Conservation (phyloP, 2,113 vertebrate genomes). For the Takifugu bimaculatus region DNA sequence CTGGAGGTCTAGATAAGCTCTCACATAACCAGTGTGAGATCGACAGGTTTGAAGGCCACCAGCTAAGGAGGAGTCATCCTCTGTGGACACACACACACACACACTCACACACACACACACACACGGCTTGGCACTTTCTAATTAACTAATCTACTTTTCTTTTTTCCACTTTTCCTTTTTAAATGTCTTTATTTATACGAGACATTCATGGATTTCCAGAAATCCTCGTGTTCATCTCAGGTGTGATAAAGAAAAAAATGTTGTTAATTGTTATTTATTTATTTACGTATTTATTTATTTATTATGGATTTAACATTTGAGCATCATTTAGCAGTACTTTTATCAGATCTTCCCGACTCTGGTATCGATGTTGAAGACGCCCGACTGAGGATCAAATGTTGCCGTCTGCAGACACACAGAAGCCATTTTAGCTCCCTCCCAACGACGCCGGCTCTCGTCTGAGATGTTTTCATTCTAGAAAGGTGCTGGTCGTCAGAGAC, state of each 20-base stretch:
- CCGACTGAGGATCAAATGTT: too few species aligned
- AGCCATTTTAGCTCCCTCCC: constrained; percentile 12
- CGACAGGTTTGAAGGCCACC: constrained; percentile 37
- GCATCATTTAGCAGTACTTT: too few species aligned
- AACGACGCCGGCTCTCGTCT: constrained; percentile 20
- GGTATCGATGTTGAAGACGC: too few species aligned
- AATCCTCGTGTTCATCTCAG: too few species aligned
- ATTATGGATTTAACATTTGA: too few species aligned
- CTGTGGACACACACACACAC: constrained; percentile 7
- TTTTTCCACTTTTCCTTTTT: not conserved
- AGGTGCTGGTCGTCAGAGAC: constrained; percentile 37
- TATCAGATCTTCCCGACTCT: too few species aligned
- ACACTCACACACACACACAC: constrained; percentile 1
- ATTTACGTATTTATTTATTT: too few species aligned
- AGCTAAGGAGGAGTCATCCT: constrained; percentile 35
- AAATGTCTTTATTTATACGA: too few species aligned
- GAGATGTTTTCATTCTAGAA: constrained; percentile 34
- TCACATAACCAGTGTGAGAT: constrained; percentile 51
- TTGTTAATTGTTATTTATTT: too few species aligned
- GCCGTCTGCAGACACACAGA: not conserved
- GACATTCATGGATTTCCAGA: too few species aligned
- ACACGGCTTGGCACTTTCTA: not conserved
- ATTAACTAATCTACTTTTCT: not conserved
- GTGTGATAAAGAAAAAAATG: too few species aligned
- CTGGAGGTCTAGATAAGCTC: constrained; percentile 51